phyloP scores from a whole-genome alignment of 2,113 vertebrate genomes.

The Oncorhynchus gorbuscha region DNA sequence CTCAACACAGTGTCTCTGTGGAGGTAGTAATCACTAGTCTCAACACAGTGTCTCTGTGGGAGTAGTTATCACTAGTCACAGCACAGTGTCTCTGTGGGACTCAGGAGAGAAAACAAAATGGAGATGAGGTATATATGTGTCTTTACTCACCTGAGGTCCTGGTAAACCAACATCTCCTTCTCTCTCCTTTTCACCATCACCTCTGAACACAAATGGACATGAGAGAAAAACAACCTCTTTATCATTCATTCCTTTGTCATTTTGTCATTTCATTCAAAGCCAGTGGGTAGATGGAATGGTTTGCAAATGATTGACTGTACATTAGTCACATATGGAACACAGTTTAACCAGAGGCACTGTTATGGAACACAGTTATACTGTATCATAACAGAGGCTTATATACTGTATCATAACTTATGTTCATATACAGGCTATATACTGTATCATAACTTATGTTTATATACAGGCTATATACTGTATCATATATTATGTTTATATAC shows the following conservation, averaged over 20 bases:
- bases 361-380: too few species aligned
- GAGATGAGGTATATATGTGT: conserved; percentile 17
- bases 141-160: conserved; percentile 82
- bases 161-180: conserved; percentile 81
- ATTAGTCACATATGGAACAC: neutral
- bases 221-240: neutral
- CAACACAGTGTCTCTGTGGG: neutral
- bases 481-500: too few species aligned
- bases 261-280: neutral
- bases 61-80: too few species aligned
- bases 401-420: too few species aligned
- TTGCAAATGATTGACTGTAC: neutral
- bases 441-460: too few species aligned
- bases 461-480: too few species aligned
- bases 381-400: too few species aligned
- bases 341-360: too few species aligned
- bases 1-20: neutral
- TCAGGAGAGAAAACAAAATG: neutral
- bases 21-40: neutral
- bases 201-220: conserved; percentile 74
- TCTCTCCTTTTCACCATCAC: conserved; percentile 87
- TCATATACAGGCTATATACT: too few species aligned
- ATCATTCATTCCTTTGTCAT: neutral
- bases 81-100: neutral
- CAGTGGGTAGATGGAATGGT: neutral